These are phyloP conservation scores for Leistus spinibarbis DNA, from an alignment of 2,888 invertebrate species.

Conservation along the genomic window DNA sequence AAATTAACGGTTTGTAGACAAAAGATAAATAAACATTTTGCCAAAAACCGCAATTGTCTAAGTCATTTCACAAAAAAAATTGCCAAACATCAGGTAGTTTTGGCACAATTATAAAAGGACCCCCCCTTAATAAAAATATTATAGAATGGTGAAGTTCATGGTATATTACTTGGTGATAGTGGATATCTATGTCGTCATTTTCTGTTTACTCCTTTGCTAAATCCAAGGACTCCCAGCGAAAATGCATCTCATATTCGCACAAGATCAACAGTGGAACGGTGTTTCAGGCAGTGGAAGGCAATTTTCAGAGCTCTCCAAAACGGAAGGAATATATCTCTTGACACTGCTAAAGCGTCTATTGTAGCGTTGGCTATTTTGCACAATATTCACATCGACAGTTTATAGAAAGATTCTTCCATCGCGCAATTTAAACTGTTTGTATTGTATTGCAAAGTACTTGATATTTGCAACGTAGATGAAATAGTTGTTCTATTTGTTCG, in stretches of 20 bases:
- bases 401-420: too few species aligned
- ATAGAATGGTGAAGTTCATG: slow-evolving; percentile 8
- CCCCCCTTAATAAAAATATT: neutral
- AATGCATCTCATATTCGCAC: slow-evolving; percentile 20
- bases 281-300: slow-evolving; percentile 18
- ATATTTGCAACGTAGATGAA: neutral
- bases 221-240: slow-evolving; percentile 9
- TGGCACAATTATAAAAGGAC: too few species aligned
- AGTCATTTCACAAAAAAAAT: too few species aligned
- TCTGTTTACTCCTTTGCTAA: slow-evolving; percentile 14
- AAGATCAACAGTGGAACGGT: slow-evolving; percentile 5
- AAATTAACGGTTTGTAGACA: neutral
- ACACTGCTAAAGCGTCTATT: slow-evolving; percentile 18
- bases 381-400: slow-evolving; percentile 11
- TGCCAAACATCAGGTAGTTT: too few species aligned
- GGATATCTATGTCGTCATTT: slow-evolving; percentile 15
- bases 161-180: slow-evolving; percentile 20
- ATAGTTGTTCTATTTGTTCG: neutral
- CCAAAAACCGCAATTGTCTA: too few species aligned
- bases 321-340: slow-evolving; percentile 8
- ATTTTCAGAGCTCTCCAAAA: slow-evolving; percentile 11
- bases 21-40: too few species aligned
- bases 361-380: slow-evolving; percentile 21
- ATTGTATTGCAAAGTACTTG: neutral
- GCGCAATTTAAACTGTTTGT: too few species aligned